A percentile compares a stretch with the other conserved stretches of the same genome.
Evolutionary conservation across 2,888 invertebrate species (phyloP).

Genomic region (Ochropleura plecta): DNA sequence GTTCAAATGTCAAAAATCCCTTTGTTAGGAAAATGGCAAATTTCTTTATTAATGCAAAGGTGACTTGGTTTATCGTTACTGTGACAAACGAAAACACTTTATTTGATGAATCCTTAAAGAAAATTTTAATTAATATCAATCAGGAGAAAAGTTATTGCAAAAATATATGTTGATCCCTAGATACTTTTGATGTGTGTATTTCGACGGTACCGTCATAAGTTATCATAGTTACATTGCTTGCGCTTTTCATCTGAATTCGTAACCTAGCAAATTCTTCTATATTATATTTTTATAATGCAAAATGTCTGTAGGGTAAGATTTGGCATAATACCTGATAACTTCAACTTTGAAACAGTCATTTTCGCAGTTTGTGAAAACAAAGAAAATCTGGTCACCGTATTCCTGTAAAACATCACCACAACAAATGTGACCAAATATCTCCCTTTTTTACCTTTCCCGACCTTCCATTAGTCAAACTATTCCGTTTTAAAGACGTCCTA

Average conservation of each 20-base stretch:
- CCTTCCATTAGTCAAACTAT: constrained; percentile 19
- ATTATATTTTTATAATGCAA: not conserved
- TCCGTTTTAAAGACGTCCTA: constrained; percentile 3
- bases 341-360: not conserved
- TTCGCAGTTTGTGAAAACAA: not conserved
- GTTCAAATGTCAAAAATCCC: too few relatives aligned
- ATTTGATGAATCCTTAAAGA: too few relatives aligned
- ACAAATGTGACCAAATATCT: not conserved
- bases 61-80: too few relatives aligned
- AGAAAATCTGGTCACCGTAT: not conserved
- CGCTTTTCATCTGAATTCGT: not conserved
- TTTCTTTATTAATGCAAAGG: too few relatives aligned
- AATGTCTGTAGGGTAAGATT: not conserved
- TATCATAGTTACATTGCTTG: not conserved
- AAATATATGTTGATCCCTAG: too few relatives aligned
- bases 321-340: not conserved
- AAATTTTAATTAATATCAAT: too few relatives aligned
- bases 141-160: too few relatives aligned
- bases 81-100: too few relatives aligned
- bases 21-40: too few relatives aligned
- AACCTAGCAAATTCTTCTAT: not conserved
- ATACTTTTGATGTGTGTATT: too few relatives aligned
- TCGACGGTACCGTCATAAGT: not conserved
- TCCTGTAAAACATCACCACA: not conserved
- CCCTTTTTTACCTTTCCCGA: not conserved